Base-by-base conservation (phyloP, 2,113 vertebrate species). In the Alectura lathami region DNA sequence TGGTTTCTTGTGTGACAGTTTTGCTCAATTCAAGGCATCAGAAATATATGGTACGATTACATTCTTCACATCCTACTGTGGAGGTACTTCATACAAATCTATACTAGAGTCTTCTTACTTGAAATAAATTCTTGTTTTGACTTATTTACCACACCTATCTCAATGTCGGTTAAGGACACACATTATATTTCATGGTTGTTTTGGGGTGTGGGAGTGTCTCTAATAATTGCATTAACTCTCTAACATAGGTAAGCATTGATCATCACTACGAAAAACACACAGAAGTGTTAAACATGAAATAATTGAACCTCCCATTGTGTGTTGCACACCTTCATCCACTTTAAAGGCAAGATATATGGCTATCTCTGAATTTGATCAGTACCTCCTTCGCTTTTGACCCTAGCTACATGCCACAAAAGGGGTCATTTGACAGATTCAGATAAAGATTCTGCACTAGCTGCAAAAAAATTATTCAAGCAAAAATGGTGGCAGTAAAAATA, bases 381-480 rank as follows among this genome's bases (percentile, higher is more conserved):
- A 68, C 10, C 9, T 84, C 43, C 34, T 70, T 73, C 83, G 40
- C 9, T 76, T 86, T 67, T 74, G 51, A 38, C 9, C 42, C 30
- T 64, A 66, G 59, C 11, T 82, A 62, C 51, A 21, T 43, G 43
- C 40, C 89, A 96, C 67, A 59, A 78, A 94, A 53, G 48, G 80
- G 88, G 59, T 85, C 68, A 95, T 81, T 38, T 57, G 92, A 81
- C 66, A 91, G 83, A 89, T 96, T 91, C 88, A 94, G 97, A 95
- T 89, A 67, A 83, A 75, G 69, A 77, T 78, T 88, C 94, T 97
- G 76, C 63, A 85, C 50, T 60, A 67, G 68, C 29, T 84, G 88
- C 88, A 94, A 93, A 91, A 91, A 97, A 95, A 86, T 78, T 91
- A 92, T 91, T 95, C 88, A 92, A 70, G 89, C 67, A 95, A 86